Evolutionary conservation across 2,113 vertebrate species (phyloP), one percentile per base, ranked within the genome.

Genomic region (Neogobius melanostomus): DNA sequence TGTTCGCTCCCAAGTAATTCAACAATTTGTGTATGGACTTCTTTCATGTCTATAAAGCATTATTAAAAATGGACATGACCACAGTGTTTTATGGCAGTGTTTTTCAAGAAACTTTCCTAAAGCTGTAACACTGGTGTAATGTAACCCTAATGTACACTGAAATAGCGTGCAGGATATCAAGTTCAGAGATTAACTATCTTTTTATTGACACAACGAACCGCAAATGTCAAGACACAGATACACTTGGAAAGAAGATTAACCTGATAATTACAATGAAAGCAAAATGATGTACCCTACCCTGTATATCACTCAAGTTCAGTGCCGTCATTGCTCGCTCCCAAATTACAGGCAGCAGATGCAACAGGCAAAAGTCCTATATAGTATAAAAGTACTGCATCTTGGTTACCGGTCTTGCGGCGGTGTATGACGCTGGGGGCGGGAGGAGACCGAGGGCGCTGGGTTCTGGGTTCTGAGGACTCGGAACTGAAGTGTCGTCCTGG

Each of bases 381-480:
- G 57, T 60, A 11, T 21, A 3, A 8, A 4, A 11, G 48, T 47
- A 48, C 11, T 7, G 11, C 6, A 48, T 9, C 21, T 17, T 36
- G 5, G 57, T 54, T 91, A 99, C 97, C 97, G 62, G 94, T 97
- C 75, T 97, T 95, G 69, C 97, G 89, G 50, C 95, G 94, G 44
- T 96, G 97, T 51, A 98, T 91, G 0, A 99, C 96, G 62, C 90
- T 94, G 82, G 66, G 90, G 56, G 49, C 81, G 82, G 68, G 90
- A 52, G 49, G 81, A 2, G 0, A 71, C 75, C 15, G 91, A 0
- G 84, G 6, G n/a, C 61, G 15, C 63, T 63, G 3, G 65, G 56
- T 66, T 90, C 89, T 2, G 76, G 47, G 0, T 70, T 5, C 9
- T 79, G 48, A 6, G 63, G n/a, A 48, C 49, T 14, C 0, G 53